Evolutionary conservation across 2,888 invertebrate genomes (phyloP).

Genomic region (Chironomus tentans): DNA sequence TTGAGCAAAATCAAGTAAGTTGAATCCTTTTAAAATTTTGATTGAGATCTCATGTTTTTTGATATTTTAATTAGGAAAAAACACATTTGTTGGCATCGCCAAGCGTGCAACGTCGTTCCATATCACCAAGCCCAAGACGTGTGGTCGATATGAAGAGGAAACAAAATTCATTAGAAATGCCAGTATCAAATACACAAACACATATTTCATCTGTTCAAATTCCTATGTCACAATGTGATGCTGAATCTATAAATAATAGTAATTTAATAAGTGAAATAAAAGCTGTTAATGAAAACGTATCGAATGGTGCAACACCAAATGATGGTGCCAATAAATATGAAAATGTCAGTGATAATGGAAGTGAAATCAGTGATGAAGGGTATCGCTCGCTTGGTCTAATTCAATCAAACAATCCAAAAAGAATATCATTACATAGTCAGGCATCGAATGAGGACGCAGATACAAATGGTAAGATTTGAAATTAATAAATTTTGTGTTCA

Average conservation of each 20-base stretch:
- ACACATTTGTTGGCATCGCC: constrained; percentile 31
- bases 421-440: constrained; percentile 56
- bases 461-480: constrained; percentile 49
- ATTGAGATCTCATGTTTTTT: not conserved
- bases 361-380: constrained; percentile 77
- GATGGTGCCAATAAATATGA: constrained; percentile 40
- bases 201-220: constrained; percentile 29
- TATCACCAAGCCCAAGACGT: constrained; percentile 41
- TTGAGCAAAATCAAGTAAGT: constrained; percentile 16
- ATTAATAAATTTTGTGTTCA: constrained; percentile 31
- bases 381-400: constrained; percentile 70
- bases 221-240: constrained; percentile 28
- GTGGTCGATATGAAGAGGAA: constrained; percentile 38
- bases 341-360: constrained; percentile 68
- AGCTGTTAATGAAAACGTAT: not conserved
- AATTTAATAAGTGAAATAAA: constrained; percentile 29
- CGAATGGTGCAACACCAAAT: constrained; percentile 30
- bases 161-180: constrained; percentile 36
- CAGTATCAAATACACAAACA: constrained; percentile 31
- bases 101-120: constrained; percentile 37
- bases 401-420: constrained; percentile 46
- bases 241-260: not conserved
- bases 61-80: constrained; percentile 3
- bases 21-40: not conserved
- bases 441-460: constrained; percentile 64